A percentile compares a stretch with the other conserved stretches of the same genome.
Evolutionary conservation across 2,113 vertebrate species (phyloP).

Genomic region (Pycnonotus jocosus): DNA sequence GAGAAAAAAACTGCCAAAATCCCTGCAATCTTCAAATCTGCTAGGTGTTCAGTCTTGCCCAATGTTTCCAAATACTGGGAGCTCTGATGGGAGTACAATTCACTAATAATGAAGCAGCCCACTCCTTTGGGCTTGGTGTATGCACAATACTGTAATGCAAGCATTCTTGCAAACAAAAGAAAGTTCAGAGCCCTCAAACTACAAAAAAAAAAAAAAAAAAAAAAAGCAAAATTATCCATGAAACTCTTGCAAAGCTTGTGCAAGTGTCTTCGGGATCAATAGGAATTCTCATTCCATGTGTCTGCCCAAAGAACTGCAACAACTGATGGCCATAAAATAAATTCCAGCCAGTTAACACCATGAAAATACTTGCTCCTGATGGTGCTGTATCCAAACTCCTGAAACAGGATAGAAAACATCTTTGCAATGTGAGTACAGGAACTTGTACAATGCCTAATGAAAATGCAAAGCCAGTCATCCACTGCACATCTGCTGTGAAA

Average conservation of each 20-base stretch:
- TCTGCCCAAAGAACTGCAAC: not conserved
- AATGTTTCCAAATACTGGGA: not conserved
- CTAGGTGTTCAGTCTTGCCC: not conserved
- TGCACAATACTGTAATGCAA: not conserved
- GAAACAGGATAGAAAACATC: not conserved
- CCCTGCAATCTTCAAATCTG: not conserved
- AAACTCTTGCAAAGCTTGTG: not conserved
- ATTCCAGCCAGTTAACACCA: not conserved
- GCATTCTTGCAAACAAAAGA: not conserved
- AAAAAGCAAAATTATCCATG: not conserved
- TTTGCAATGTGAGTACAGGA: not conserved
- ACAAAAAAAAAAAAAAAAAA: not conserved
- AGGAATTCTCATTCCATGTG: not conserved
- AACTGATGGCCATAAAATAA: not conserved
- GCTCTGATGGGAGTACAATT: not conserved
- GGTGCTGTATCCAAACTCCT: not conserved
- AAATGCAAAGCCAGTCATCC: not conserved
- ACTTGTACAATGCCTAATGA: not conserved
- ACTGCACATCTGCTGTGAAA: not conserved
- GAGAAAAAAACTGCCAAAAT: not conserved
- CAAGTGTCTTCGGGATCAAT: not conserved
- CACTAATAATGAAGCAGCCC: not conserved
- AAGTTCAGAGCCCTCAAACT: not conserved
- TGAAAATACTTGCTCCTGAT: not conserved
- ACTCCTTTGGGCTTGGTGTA: not conserved